These are phyloP conservation scores for Beris chalybata DNA, from an alignment of 2,888 invertebrate genomes.

Conservation along the genomic window DNA sequence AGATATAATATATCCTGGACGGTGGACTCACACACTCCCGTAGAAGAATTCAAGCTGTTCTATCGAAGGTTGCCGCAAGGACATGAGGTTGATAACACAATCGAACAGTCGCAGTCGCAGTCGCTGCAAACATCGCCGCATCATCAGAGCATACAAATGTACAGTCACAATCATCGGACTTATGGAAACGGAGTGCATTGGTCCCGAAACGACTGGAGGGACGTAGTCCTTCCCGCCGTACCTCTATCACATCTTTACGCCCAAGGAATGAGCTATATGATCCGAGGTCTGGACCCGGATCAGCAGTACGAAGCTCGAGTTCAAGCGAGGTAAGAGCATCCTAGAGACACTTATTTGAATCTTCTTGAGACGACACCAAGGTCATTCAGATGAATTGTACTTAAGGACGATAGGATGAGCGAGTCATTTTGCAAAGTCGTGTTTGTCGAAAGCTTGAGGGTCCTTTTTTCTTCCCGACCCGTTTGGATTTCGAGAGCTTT, in stretches of 20 bases:
- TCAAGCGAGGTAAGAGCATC: slow-evolving; percentile 58
- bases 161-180: slow-evolving; percentile 45
- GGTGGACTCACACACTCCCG: slow-evolving; percentile 67
- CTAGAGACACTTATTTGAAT: slow-evolving; percentile 2
- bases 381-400: slow-evolving; percentile 1
- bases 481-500: no score
- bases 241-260: slow-evolving; percentile 60
- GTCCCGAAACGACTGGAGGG: slow-evolving; percentile 61
- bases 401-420: slow-evolving; percentile 3
- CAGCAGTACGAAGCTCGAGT: slow-evolving; percentile 69
- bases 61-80: slow-evolving; percentile 65
- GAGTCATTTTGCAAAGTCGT: background rate
- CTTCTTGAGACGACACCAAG: slow-evolving; percentile 21
- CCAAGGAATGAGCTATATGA: slow-evolving; percentile 68
- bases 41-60: slow-evolving; percentile 68
- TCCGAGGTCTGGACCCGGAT: slow-evolving; percentile 66
- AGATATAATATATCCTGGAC: slow-evolving; percentile 71
- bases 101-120: slow-evolving; percentile 53
- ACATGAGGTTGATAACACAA: slow-evolving; percentile 57
- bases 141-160: slow-evolving; percentile 54
- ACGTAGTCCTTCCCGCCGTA: slow-evolving; percentile 62
- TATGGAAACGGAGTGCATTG: slow-evolving; percentile 52
- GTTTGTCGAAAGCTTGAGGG: no score
- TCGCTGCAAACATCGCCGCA: slow-evolving; percentile 49
- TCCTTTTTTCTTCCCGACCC: no score